These are phyloP conservation scores for Notolepis coatsorum DNA, from an alignment of 2,797 vertebrate species.

Conservation along the genomic window DNA sequence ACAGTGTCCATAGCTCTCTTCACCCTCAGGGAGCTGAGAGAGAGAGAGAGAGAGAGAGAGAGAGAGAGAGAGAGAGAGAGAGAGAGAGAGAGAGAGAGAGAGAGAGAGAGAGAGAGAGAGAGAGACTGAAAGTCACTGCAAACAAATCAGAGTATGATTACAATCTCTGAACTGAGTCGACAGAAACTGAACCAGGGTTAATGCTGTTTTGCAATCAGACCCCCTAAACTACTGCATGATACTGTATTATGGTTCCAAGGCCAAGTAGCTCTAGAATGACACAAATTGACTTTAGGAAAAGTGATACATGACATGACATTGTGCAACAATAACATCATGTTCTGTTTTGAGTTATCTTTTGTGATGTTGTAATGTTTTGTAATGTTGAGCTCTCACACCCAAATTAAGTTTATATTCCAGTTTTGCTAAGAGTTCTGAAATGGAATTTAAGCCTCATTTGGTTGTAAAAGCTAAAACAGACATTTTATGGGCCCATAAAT, in stretches of 20 bases:
- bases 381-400: no score
- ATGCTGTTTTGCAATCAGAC: background rate
- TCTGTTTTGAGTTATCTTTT: conserved; percentile 59
- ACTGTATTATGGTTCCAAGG: background rate
- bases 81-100: background rate
- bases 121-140: background rate
- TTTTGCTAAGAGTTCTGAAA: no score
- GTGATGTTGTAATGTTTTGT: conserved; percentile 12
- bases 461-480: no score
- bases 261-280: conserved; percentile 9
- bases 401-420: no score
- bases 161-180: background rate
- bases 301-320: conserved; percentile 39
- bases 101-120: background rate
- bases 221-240: background rate
- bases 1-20: conserved; percentile 3
- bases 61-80: background rate
- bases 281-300: conserved; percentile 19
- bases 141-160: background rate
- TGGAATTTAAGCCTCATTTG: no score
- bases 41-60: background rate
- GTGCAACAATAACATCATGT: conserved; percentile 39
- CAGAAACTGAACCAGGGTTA: no score
- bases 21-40: background rate
- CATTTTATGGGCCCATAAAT: no score